phyloP scores from a whole-genome alignment of 2,888 invertebrate species.

The Plebejus melissa region DNA sequence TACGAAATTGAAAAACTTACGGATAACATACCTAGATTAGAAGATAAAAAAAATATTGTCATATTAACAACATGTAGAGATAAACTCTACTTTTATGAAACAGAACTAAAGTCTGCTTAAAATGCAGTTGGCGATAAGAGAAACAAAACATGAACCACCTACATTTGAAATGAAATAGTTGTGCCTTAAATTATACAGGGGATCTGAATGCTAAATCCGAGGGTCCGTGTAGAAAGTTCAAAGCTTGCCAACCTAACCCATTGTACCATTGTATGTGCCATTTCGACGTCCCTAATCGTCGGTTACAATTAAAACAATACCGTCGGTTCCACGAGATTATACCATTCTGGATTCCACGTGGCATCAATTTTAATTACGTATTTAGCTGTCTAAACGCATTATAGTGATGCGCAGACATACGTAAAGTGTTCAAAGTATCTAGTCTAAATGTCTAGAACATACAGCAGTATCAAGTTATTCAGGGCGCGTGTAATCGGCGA shows the following conservation, averaged over 20 bases:
- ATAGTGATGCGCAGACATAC: neutral
- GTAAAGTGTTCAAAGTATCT: conserved; percentile 20
- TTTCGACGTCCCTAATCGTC: conserved; percentile 25
- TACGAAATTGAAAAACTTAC: no score
- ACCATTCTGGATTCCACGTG: conserved; percentile 24
- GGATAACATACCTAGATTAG: no score
- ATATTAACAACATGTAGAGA: neutral
- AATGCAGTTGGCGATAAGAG: neutral
- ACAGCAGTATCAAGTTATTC: conserved; percentile 17
- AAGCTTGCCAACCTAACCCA: conserved; percentile 26
- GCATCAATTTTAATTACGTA: conserved; percentile 19
- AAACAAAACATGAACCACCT: neutral
- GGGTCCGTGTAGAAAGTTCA: conserved; percentile 20
- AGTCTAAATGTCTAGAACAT: conserved; percentile 16
- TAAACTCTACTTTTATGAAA: neutral
- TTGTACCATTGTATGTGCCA: conserved; percentile 25
- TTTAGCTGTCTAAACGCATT: conserved; percentile 22
- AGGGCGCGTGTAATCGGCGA: conserved; percentile 18
- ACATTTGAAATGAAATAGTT: conserved; percentile 9
- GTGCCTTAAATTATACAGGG: neutral
- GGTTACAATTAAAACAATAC: conserved; percentile 26
- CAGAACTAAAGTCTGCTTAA: neutral
- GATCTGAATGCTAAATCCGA: conserved; percentile 3
- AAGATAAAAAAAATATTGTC: neutral
- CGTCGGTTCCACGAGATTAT: conserved; percentile 22